Base-by-base conservation (phyloP, 2,797 vertebrate species). In the Gymnopithys bicolor region DNA sequence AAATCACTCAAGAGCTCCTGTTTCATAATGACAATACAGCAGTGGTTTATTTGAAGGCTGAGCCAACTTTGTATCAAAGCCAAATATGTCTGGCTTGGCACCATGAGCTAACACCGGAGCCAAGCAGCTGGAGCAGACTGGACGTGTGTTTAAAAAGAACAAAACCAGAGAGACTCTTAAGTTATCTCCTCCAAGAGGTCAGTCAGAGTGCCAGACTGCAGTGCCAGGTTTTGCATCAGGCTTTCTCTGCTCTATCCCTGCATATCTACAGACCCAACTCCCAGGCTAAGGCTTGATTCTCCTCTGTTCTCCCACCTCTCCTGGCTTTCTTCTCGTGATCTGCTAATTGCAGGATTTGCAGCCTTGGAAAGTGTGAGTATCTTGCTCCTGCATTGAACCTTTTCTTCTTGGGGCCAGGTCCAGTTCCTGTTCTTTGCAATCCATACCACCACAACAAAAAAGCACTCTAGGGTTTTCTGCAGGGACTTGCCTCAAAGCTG, bases 71-170 rank as follows among this genome's bases (percentile, higher is more conserved):
- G 87, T 94, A 70, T 77, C 89, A 55, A 84, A 95, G 95, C 94
- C 96, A 96, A 95, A 7, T 89, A 80, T 78, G 91, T 94, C 81
- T 94, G 96, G 78, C 79, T 95, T 94, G 93, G 90, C 90, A 92
- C 80, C 19, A 1, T 1, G 10, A 88, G 90, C 64, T 59, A 27
- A 5, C 62, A 2, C 24, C 0, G 2, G 80, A 96, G 95, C 94
- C 93, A 92, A 96, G 95, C 95, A 97, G 94, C 96, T 97, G 93
- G 94, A 89, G 92, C 94, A 87, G 93, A 52, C 77, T 89, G 64
- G 66, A 63, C 5, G 1, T 91, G 81, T 86, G 64, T 91, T 94
- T 93, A 70, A 96, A 73, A 84, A 82, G 93, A 94, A 88, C 84
- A 94, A 93, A 94, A 95, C 10, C 94, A 89, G 71, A 93, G 90